Conservation (phyloP, 2,113 vertebrate species). For the Trinectes maculatus region DNA sequence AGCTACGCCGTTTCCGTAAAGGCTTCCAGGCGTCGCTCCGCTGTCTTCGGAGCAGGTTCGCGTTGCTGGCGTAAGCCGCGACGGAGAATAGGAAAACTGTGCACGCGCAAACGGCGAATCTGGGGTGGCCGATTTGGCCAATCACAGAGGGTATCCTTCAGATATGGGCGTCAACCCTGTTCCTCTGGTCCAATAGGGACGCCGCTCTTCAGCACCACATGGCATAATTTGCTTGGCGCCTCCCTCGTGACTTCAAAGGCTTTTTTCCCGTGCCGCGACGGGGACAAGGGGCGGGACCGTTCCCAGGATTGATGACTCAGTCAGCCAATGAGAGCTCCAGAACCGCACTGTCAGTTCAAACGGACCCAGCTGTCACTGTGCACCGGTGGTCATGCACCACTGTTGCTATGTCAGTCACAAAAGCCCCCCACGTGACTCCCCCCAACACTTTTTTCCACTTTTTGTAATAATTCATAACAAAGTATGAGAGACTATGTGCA, state of each 20-base stretch:
- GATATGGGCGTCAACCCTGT: conserved; percentile 60
- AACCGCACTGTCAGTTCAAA: conserved; percentile 41
- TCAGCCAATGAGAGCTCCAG: conserved; percentile 64
- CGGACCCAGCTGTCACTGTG: conserved; percentile 61
- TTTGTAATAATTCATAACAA: neutral
- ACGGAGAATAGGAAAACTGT: conserved; percentile 72
- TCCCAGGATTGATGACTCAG: conserved; percentile 49
- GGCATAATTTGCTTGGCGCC: conserved; percentile 74
- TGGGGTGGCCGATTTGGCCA: conserved; percentile 69
- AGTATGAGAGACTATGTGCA: neutral
- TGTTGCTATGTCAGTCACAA: conserved; percentile 77
- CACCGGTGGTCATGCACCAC: conserved; percentile 63
- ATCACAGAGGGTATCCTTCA: conserved; percentile 63
- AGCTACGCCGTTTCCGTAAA: conserved; percentile 71
- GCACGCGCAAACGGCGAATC: conserved; percentile 73
- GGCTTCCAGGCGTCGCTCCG: neutral
- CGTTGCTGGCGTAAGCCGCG: conserved; percentile 42
- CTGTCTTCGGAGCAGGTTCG: conserved; percentile 30
- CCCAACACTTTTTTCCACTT: neutral
- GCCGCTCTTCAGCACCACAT: conserved; percentile 72
- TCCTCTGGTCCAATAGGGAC: conserved; percentile 56
- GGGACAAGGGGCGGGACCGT: conserved; percentile 58
- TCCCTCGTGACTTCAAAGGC: conserved; percentile 67
- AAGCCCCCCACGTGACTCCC: conserved; percentile 12
- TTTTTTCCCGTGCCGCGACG: conserved; percentile 47